These are phyloP conservation scores for Scytalopus superciliaris DNA, from an alignment of 2,113 vertebrate genomes.

Conservation along the genomic window DNA sequence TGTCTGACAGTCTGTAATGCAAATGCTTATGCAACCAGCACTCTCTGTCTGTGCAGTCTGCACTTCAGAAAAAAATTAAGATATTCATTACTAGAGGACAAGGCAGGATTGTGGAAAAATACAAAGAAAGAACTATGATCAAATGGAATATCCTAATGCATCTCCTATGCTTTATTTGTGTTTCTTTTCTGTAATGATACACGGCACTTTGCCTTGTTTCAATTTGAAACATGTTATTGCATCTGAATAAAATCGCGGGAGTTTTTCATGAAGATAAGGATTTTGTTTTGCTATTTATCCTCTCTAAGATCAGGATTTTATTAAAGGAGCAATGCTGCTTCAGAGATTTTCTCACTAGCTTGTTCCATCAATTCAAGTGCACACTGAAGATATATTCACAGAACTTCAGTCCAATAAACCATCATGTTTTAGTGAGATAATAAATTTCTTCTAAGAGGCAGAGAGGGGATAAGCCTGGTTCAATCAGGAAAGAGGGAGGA, in stretches of 20 bases:
- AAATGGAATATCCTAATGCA: not conserved
- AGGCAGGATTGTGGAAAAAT: not conserved
- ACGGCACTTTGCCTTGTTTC: not conserved
- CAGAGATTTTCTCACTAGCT: not conserved
- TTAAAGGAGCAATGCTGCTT: not conserved
- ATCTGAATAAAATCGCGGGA: not conserved
- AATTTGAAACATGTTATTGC: not conserved
- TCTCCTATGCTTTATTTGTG: not conserved
- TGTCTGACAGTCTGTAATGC: not conserved
- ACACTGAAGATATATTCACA: not conserved
- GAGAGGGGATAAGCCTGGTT: not conserved
- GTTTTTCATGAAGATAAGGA: constrained; percentile 1
- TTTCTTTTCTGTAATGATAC: not conserved
- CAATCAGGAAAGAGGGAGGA: not conserved
- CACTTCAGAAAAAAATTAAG: not conserved
- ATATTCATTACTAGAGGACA: not conserved
- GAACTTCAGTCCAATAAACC: not conserved
- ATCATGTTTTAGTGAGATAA: not conserved
- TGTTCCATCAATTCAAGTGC: constrained; percentile 18
- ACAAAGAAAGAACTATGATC: not conserved
- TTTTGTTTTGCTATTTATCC: constrained; percentile 34
- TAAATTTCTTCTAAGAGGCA: not conserved
- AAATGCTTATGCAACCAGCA: not conserved
- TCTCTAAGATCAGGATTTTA: constrained; percentile 7
- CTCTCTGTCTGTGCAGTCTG: not conserved